Conservation (phyloP, 2,797 vertebrate species). For the Sebastes oblongus region DNA sequence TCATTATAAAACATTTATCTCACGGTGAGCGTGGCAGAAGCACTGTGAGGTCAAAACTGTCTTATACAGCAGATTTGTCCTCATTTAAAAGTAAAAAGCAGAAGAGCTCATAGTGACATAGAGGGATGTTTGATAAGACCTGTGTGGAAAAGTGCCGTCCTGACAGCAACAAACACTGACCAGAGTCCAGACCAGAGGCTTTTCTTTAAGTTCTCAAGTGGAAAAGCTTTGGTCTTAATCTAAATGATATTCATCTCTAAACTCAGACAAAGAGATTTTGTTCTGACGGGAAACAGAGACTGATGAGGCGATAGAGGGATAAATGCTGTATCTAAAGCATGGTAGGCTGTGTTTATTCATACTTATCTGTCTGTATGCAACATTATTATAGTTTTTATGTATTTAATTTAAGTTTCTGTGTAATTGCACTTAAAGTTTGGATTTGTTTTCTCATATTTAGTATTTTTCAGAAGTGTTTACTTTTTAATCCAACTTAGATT, state of each 20-base stretch:
- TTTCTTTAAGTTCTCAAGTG: constrained; percentile 19
- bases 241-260: constrained; percentile 12
- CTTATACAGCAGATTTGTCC: constrained; percentile 6
- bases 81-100: constrained; percentile 4
- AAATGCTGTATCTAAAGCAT: background rate
- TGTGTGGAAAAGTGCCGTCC: background rate
- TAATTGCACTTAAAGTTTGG: background rate
- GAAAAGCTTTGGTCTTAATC: constrained; percentile 41
- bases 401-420: background rate
- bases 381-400: background rate
- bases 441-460: background rate
- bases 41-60: background rate
- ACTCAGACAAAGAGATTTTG: background rate
- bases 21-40: background rate
- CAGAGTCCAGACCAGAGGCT: constrained; percentile 9
- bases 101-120: background rate
- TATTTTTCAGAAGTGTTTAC: background rate
- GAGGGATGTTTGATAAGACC: background rate
- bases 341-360: background rate
- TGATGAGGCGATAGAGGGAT: background rate
- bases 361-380: background rate
- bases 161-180: constrained; percentile 38
- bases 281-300: constrained; percentile 39
- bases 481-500: background rate
- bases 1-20: background rate